These are phyloP conservation scores for Stenotaenia linearis DNA, from an alignment of 2,888 invertebrate genomes.

Conservation along the genomic window DNA sequence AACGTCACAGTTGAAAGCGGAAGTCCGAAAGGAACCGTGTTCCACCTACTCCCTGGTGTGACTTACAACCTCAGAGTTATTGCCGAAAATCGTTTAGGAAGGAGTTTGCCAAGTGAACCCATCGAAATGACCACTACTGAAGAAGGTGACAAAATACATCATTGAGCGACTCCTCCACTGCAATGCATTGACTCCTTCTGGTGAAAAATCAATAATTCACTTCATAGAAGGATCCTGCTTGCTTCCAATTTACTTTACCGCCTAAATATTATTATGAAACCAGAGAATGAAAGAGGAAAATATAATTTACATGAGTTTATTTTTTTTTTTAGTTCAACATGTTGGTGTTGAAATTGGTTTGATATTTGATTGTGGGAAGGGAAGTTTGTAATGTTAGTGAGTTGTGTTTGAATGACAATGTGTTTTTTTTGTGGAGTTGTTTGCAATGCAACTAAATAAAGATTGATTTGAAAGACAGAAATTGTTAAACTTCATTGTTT, in stretches of 20 bases:
- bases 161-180: conserved; percentile 53
- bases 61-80: conserved; percentile 74
- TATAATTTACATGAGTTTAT: not conserved
- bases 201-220: not conserved
- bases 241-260: not conserved
- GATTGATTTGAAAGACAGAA: too few relatives aligned
- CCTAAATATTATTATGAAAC: not conserved
- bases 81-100: conserved; percentile 77
- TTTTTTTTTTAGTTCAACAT: not conserved
- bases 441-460: too few relatives aligned
- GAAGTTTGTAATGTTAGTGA: too few relatives aligned
- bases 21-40: conserved; percentile 62
- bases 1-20: conserved; percentile 62
- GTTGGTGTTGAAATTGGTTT: not conserved
- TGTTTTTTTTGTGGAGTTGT: too few relatives aligned
- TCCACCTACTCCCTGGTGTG: conserved; percentile 68
- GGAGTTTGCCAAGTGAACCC: conserved; percentile 66
- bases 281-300: not conserved
- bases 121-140: conserved; percentile 75
- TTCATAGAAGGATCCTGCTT: not conserved
- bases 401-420: too few relatives aligned
- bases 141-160: conserved; percentile 57
- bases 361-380: too few relatives aligned
- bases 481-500: too few relatives aligned
- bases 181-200: not conserved